phyloP scores from a whole-genome alignment of 2,888 invertebrate species.

The Caenorhabditis sp. region DNA sequence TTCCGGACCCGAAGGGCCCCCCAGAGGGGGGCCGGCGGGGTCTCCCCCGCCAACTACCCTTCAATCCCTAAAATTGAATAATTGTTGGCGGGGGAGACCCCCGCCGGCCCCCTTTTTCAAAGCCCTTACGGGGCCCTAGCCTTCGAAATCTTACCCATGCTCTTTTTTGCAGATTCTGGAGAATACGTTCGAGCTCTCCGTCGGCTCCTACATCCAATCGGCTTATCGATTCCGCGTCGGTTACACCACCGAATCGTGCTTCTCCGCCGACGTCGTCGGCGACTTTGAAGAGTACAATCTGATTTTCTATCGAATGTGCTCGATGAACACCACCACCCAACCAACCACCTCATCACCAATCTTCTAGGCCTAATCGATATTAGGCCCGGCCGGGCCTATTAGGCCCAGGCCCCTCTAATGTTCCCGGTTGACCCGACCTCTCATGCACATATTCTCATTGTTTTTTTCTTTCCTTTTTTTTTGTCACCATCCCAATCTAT shows the following conservation, averaged over 20 bases:
- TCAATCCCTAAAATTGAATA: too few relatives aligned
- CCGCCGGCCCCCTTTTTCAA: too few relatives aligned
- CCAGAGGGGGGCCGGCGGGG: too few relatives aligned
- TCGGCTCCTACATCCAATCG: conserved; percentile 70
- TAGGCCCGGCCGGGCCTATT: too few relatives aligned
- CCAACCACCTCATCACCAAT: not conserved
- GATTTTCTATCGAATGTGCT: conserved; percentile 67
- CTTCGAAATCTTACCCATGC: too few relatives aligned
- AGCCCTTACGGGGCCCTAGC: too few relatives aligned
- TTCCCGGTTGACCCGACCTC: not conserved
- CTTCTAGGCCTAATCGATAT: not conserved
- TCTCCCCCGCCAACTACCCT: too few relatives aligned
- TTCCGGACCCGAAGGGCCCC: too few relatives aligned
- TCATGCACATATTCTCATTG: conserved; percentile 7
- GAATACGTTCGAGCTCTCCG: conserved; percentile 67
- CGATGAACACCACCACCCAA: not conserved
- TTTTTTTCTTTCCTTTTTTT: not conserved
- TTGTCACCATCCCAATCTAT: conserved; percentile 6
- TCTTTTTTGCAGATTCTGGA: conserved; percentile 35
- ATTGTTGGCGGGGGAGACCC: too few relatives aligned
- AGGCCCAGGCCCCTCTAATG: too few relatives aligned
- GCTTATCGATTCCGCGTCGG: conserved; percentile 77
- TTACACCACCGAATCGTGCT: conserved; percentile 60
- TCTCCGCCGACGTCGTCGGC: conserved; percentile 40
- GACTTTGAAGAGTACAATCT: conserved; percentile 68